Base-by-base conservation (phyloP, 2,797 vertebrate species). In the Petrocephalus sullivani region DNA sequence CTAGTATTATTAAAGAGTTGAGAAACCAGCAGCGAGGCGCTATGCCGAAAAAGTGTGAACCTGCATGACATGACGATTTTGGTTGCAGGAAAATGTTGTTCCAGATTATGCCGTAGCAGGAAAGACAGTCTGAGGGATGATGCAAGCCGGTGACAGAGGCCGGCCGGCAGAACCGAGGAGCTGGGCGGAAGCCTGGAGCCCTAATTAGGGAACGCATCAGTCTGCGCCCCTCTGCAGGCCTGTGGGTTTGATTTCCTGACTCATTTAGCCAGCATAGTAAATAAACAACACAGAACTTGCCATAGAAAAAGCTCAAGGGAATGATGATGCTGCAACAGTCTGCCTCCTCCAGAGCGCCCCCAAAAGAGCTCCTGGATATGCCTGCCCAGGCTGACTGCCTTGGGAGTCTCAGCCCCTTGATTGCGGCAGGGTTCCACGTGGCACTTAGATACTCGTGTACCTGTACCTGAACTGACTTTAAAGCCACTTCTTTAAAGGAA, bases 101-200 rank as follows among this genome's bases (percentile, higher is more conserved):
- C 21, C 21, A 19, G 81, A 83, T 83, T 21, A 83, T 54, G n/a
- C 46, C 1, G 8, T 21, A 12, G 16, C 19, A 21, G 46, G 46
- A 21, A 23, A 54, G 81, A 54, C 81, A 21, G 46, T 53, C 19
- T 83, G 49, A 54, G 41, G 49, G 49, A 83, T 83, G 81, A 83
- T 83, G 81, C 49, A 83, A 83, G 49, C n/a, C 7, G 3, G 81
- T 14, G 81, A 83, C 81, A 83, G 81, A 83, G 81, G 81, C 49
- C 9, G 78, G 53, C 9, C 21, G 7, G 33, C 82, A 9, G 81
- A 83, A 9, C 2, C 56, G 5, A 5, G 14, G 9, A 33, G 56
- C 33, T 14, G 12, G 12, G 6, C 14, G 16, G 33, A 56, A 60
- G n/a, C 46, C 21, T 4, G 81, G 10, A 83, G 3, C 81, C 81